Conservation (phyloP, 1,140 invertebrate species). For the Drosophila kanapiae region DNA sequence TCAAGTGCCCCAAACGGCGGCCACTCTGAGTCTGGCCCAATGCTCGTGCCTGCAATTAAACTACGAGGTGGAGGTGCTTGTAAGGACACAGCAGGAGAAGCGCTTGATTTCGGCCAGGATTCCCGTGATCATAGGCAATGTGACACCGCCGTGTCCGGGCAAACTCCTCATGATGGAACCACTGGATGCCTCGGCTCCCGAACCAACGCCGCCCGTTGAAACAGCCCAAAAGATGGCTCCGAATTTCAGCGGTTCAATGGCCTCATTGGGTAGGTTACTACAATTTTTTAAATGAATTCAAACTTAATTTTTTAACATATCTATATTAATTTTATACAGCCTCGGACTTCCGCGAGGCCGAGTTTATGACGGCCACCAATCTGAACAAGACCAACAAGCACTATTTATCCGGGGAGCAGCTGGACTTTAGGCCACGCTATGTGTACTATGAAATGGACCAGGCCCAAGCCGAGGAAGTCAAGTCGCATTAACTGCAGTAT, state of each 20-base stretch:
- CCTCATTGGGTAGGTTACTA: conserved; percentile 54
- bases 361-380: conserved; percentile 73
- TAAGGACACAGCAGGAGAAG: conserved; percentile 76
- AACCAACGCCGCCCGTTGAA: conserved; percentile 33
- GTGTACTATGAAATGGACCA: conserved; percentile 73
- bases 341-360: conserved; percentile 68
- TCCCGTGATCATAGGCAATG: conserved; percentile 86
- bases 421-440: conserved; percentile 75
- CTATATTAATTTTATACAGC: conserved; percentile 17
- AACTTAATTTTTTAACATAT: background rate
- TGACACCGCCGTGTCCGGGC: conserved; percentile 73
- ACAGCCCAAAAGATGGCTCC: conserved; percentile 8
- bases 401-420: conserved; percentile 59
- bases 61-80: conserved; percentile 88
- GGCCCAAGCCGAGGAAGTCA: conserved; percentile 33
- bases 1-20: conserved; percentile 88
- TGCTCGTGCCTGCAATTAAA: conserved; percentile 90
- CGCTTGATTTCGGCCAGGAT: conserved; percentile 85
- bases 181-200: conserved; percentile 31
- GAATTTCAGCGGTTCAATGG: conserved; percentile 50
- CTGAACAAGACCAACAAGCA: conserved; percentile 72
- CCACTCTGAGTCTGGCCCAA: conserved; percentile 88
- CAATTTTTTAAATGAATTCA: too few species aligned
- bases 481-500: conserved; percentile 6
- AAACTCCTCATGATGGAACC: conserved; percentile 21